Evolutionary conservation across 1,140 invertebrate species (phyloP).

Genomic region (Saccostrea glomerata): DNA sequence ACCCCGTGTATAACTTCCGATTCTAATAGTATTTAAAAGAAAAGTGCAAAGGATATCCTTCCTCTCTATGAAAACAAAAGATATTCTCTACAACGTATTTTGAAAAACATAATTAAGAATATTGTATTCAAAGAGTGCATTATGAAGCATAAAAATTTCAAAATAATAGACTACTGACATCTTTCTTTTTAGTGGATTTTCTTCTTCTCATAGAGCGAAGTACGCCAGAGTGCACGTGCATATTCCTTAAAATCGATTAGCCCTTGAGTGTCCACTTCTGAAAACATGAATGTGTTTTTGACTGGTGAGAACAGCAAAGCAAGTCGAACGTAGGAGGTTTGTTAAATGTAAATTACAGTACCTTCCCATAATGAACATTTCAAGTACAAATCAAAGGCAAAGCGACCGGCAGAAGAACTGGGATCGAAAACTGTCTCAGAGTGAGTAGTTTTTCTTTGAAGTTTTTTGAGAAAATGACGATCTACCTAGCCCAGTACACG

Average conservation of each 20-base stretch:
- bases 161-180: background rate
- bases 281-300: conserved; percentile 23
- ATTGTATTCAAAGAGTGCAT: conserved; percentile 19
- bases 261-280: conserved; percentile 17
- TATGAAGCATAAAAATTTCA: background rate
- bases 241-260: conserved; percentile 3
- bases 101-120: conserved; percentile 4
- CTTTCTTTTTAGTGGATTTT: conserved; percentile 3
- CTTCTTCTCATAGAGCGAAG: background rate
- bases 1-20: conserved; percentile 16
- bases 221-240: conserved; percentile 7
- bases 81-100: background rate
- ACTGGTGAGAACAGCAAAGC: background rate
- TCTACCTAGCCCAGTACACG: background rate
- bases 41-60: conserved; percentile 35
- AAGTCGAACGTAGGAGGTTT: conserved; percentile 2
- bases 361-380: conserved; percentile 13
- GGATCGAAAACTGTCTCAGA: background rate
- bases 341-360: background rate
- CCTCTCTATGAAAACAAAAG: conserved; percentile 7
- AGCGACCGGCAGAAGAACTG: background rate
- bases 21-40: conserved; percentile 27
- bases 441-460: conserved; percentile 31
- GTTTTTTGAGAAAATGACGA: background rate
- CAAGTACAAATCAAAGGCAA: conserved; percentile 17